Conservation (phyloP, 2,113 vertebrate species). For the Meleagris gallopavo region DNA sequence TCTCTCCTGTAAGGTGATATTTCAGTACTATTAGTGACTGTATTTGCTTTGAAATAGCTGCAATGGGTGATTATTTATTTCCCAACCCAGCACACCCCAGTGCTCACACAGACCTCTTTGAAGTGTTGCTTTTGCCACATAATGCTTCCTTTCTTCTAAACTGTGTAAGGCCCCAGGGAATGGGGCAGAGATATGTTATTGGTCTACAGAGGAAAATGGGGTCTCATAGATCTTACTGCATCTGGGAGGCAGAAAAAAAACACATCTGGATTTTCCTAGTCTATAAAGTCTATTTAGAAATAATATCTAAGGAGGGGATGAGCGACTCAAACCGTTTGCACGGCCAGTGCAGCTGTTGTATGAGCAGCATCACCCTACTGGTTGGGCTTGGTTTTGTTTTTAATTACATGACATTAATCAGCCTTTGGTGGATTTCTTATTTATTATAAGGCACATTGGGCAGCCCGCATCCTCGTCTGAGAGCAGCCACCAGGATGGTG, state of each 20-base stretch:
- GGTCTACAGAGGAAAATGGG: neutral
- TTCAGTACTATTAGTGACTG: neutral
- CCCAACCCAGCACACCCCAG: neutral
- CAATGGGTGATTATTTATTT: neutral
- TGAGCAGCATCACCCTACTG: neutral
- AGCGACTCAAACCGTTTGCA: neutral
- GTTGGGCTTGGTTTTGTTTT: neutral
- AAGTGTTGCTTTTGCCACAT: neutral
- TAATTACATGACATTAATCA: neutral
- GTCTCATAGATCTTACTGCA: neutral
- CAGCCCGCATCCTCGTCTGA: fast-evolving
- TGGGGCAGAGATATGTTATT: neutral
- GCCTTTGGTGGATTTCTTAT: neutral
- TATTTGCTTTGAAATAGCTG: neutral
- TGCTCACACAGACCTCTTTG: neutral
- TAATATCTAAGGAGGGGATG: neutral
- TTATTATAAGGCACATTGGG: neutral
- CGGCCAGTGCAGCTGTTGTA: fast-evolving
- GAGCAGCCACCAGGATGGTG: neutral
- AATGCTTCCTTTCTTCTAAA: neutral
- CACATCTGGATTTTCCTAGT: neutral
- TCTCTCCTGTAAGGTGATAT: neutral
- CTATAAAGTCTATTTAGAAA: neutral
- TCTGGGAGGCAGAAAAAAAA: neutral
- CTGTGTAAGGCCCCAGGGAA: neutral